Base-by-base conservation (phyloP, 2,797 vertebrate genomes). In the Anniella stebbinsi region DNA sequence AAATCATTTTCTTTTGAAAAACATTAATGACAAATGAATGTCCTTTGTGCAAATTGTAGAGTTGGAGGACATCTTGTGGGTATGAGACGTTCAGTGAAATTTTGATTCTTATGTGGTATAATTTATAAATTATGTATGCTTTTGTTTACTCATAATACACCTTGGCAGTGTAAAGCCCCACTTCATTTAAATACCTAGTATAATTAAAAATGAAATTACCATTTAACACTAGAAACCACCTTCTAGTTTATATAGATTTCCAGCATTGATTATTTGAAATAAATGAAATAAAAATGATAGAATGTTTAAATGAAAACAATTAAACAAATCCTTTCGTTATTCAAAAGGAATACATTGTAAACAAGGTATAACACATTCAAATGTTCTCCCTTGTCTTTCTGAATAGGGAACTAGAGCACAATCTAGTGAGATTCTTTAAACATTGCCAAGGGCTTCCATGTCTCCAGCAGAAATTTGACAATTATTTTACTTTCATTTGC, bases 271-370 rank as follows among this genome's bases (percentile, higher is more conserved):
- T 63, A 63, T 63, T 63, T 63, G 30, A 89, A 38, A 73, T 92
- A 94, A 93, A 81, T 77, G 67, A 88, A 38, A 3, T 80, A 89
- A 81, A 33, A 70, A 48, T 70, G 21, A 45, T 28, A 84, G 36
- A 13, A 25, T 21, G 41, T 87, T 70, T 93, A 76, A 92, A 92
- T 66, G 80, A 90, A 94, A 93, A 83, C 67, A 93, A 93, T 3
- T n/a, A n/a, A 36, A 92, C 80, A 60, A 90, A 80, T 54, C 21
- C 67, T 93, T 66, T 54, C 78, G 45, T 81, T 92, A 88, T 82
- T 92, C 92, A 92, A 93, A 90, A 93, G 86, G 91, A 94, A 82
- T 81, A 90, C 89, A 87, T 92, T 82, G 88, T 92, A 88, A 51
- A 82, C 13, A 67, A 83, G 28, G 13, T 69, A 15, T 11, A 30